Evolutionary conservation across 2,113 vertebrate species (phyloP).

Genomic region (Cyprinus carpio): DNA sequence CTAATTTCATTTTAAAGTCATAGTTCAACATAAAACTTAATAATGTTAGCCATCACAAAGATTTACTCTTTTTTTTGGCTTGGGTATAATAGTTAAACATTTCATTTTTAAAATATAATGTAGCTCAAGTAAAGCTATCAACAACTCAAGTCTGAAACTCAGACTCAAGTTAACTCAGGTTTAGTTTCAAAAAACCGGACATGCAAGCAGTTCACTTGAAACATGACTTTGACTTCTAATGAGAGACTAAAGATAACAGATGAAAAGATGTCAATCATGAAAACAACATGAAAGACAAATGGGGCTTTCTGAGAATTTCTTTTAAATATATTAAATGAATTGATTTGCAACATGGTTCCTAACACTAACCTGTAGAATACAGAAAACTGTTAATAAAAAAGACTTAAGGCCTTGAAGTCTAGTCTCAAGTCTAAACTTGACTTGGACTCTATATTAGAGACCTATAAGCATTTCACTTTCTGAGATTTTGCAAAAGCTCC

Average conservation of each 20-base stretch:
- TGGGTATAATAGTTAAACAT: neutral
- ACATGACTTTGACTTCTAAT: neutral
- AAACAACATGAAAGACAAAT: too few relatives aligned
- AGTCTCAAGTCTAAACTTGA: neutral
- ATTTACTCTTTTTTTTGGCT: neutral
- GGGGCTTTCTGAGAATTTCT: neutral
- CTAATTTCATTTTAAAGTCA: constrained; percentile 12
- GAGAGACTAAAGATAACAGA: neutral
- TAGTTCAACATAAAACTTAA: too few relatives aligned
- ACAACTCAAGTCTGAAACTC: neutral
- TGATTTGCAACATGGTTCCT: too few relatives aligned
- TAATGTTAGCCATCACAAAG: neutral
- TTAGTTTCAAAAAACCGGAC: neutral
- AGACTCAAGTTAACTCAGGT: neutral
- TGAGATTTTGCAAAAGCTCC: neutral
- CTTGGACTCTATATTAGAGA: neutral
- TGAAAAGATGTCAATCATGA: neutral
- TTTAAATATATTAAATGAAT: neutral
- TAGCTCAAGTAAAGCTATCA: neutral
- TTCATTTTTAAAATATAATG: neutral
- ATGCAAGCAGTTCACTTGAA: neutral
- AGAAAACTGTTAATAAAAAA: neutral
- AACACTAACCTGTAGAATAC: neutral
- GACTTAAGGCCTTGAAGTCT: neutral
- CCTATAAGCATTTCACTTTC: neutral